Percentiles rank a stretch among this genome's conserved stretches.
phyloP scores from a whole-genome alignment of 2,888 invertebrate species.

The Argynnis bischoffii region DNA sequence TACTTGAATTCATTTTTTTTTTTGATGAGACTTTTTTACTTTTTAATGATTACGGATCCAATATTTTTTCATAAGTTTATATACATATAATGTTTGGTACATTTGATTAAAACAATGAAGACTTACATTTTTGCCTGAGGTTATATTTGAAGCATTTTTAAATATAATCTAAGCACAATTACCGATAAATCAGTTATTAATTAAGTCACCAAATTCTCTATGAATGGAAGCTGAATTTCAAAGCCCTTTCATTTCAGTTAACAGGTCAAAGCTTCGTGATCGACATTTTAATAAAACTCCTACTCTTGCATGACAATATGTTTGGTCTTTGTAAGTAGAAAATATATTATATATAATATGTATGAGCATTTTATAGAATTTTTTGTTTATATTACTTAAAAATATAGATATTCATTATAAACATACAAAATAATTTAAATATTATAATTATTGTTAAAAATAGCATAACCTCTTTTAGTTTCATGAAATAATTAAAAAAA shows the following conservation, averaged over 20 bases:
- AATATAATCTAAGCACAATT: neutral
- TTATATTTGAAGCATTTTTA: neutral
- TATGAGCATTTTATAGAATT: neutral
- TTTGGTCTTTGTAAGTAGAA: slow-evolving; percentile 4
- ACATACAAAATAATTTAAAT: too few species aligned
- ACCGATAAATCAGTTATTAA: slow-evolving; percentile 11
- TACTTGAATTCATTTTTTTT: too few species aligned
- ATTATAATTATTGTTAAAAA: too few species aligned
- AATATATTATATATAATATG: neutral
- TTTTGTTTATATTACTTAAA: neutral
- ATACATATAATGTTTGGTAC: neutral
- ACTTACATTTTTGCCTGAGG: neutral
- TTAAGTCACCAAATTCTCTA: slow-evolving; percentile 15
- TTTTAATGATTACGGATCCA: too few species aligned
- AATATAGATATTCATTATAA: neutral
- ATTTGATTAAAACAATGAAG: neutral
- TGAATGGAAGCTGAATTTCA: slow-evolving; percentile 17
- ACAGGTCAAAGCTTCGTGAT: slow-evolving; percentile 26
- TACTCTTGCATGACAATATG: slow-evolving; percentile 15
- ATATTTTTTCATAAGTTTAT: neutral
- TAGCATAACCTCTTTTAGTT: too few species aligned
- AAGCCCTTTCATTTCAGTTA: slow-evolving; percentile 17
- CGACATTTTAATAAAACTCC: slow-evolving; percentile 24
- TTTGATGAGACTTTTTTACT: too few species aligned
- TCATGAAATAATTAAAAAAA: neutral